phyloP scores from a whole-genome alignment of 2,888 invertebrate genomes.

The Sesia apiformis region DNA sequence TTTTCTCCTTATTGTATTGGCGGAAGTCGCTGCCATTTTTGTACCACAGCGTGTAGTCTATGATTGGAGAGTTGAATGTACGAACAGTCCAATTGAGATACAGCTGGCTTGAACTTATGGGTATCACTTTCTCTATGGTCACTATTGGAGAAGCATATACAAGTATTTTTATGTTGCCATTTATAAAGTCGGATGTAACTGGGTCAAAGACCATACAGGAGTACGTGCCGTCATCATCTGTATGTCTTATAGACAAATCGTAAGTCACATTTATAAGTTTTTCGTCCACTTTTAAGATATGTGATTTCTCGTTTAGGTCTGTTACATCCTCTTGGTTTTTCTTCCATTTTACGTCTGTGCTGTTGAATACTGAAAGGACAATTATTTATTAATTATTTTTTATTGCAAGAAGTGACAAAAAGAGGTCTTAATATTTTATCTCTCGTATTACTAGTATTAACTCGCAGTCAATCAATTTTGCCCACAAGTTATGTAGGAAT shows the following conservation, averaged over 20 bases:
- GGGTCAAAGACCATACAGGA: constrained; percentile 44
- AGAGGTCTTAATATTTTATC: too few species aligned
- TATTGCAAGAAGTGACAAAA: too few species aligned
- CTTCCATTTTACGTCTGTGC: constrained; percentile 46
- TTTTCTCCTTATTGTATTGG: constrained; percentile 70
- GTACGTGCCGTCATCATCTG: constrained; percentile 81
- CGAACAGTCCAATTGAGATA: constrained; percentile 89
- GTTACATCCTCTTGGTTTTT: constrained; percentile 24
- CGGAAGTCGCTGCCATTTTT: constrained; percentile 39
- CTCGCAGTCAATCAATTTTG: too few species aligned
- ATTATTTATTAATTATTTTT: too few species aligned
- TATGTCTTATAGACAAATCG: constrained; percentile 53
- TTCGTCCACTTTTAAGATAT: constrained; percentile 43
- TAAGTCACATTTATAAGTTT: constrained; percentile 76
- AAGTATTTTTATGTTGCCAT: constrained; percentile 63
- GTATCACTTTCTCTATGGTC: constrained; percentile 80
- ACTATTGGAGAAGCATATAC: constrained; percentile 83
- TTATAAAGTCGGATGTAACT: constrained; percentile 42
- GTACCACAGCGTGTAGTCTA: constrained; percentile 73
- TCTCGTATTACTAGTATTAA: too few species aligned
- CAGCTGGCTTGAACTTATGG: constrained; percentile 83
- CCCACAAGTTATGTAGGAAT: too few species aligned
- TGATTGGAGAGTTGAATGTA: constrained; percentile 82
- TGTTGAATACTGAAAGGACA: constrained; percentile 40
- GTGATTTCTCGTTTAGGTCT: constrained; percentile 4